Evolutionary conservation across 1,140 invertebrate genomes (phyloP).

Genomic region (Lepidurus couesii): DNA sequence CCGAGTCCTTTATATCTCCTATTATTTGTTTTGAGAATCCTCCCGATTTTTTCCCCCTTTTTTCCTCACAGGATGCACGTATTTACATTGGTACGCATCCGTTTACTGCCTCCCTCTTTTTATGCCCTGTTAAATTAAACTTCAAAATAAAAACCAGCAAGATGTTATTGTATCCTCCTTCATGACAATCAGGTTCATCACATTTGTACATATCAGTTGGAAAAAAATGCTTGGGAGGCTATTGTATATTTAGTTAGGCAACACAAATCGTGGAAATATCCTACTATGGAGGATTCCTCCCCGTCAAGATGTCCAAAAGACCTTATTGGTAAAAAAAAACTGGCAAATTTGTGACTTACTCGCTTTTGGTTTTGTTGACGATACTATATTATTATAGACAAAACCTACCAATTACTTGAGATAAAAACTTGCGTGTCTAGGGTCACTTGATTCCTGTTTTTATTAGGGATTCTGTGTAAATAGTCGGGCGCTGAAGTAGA

Average conservation of each 20-base stretch:
- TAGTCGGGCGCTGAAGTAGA: constrained; percentile 20
- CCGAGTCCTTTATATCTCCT: constrained; percentile 10
- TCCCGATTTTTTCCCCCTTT: background rate
- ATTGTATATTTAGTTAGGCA: constrained; percentile 12
- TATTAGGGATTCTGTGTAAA: constrained; percentile 22
- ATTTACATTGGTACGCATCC: constrained; percentile 3
- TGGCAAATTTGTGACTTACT: constrained; percentile 3
- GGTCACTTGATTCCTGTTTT: constrained; percentile 12
- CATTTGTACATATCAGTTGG: constrained; percentile 10
- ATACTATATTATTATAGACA: constrained; percentile 16
- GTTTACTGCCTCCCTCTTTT: constrained; percentile 19
- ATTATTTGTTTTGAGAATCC: constrained; percentile 2
- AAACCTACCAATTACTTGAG: constrained; percentile 8
- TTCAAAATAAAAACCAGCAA: background rate
- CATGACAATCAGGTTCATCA: constrained; percentile 15
- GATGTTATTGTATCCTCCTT: background rate
- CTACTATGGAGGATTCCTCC: constrained; percentile 11
- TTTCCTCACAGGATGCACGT: constrained; percentile 9
- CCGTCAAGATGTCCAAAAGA: background rate
- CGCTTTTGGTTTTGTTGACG: background rate
- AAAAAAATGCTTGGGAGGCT: constrained; percentile 22
- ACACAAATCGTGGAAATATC: constrained; percentile 9
- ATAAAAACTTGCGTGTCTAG: background rate
- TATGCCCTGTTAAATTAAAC: constrained; percentile 20
- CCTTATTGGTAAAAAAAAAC: constrained; percentile 15